Conservation (phyloP, 2,888 invertebrate species). For the Phengaris arion region DNA sequence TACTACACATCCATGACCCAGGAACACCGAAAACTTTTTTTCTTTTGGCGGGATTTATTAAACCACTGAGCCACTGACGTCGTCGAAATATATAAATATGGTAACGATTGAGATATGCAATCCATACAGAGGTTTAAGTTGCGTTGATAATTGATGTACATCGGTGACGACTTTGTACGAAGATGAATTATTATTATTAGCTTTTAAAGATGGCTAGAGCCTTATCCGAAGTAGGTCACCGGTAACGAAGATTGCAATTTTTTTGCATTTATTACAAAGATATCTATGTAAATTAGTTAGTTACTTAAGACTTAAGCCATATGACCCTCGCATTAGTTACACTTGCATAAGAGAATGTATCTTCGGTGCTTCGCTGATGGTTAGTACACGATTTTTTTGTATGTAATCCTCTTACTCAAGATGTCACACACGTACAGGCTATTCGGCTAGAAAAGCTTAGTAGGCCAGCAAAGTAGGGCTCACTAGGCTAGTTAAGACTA, state of each 20-base stretch:
- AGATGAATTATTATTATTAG: too few species aligned
- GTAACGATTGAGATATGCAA: too few species aligned
- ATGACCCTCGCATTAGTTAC: constrained; percentile 30
- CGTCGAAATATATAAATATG: too few species aligned
- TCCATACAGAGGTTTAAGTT: too few species aligned
- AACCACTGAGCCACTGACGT: too few species aligned
- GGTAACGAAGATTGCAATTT: not conserved
- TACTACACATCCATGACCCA: too few species aligned
- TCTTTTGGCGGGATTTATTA: too few species aligned
- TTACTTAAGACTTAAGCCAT: constrained; percentile 17
- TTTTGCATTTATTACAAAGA: constrained; percentile 15
- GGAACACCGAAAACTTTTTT: too few species aligned
- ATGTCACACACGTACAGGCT: not conserved
- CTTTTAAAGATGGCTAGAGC: too few species aligned
- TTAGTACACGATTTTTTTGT: constrained; percentile 10
- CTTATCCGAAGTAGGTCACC: not conserved
- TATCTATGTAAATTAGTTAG: constrained; percentile 21
- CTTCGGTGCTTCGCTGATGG: constrained; percentile 14
- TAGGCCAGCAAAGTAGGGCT: not conserved
- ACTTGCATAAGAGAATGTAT: constrained; percentile 33
- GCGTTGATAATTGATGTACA: too few species aligned
- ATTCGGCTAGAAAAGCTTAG: not conserved
- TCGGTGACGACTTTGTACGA: too few species aligned
- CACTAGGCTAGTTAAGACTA: not conserved
- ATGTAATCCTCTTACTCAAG: not conserved